Percentiles rank a stretch among this genome's conserved stretches.
Conservation (phyloP, 2,113 vertebrate genomes). For the Mirza zaza region DNA sequence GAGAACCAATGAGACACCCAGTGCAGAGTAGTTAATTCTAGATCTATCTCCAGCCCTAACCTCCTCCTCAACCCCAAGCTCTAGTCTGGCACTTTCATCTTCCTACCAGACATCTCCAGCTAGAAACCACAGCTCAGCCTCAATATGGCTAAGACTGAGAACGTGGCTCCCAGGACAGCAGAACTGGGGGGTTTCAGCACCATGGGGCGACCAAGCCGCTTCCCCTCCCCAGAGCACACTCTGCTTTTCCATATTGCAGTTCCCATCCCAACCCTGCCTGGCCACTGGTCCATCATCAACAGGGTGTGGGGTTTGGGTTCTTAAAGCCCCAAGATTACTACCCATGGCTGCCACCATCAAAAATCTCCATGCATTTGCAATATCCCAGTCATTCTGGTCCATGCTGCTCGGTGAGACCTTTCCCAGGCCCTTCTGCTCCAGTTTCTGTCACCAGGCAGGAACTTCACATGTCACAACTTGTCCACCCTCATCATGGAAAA, state of each 20-base stretch:
- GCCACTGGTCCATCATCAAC: not conserved
- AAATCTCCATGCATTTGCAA: not conserved
- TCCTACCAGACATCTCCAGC: not conserved
- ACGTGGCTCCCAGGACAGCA: not conserved
- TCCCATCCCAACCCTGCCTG: not conserved
- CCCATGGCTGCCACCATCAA: not conserved
- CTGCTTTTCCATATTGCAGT: not conserved
- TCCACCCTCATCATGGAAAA: constrained; percentile 55
- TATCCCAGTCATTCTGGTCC: not conserved
- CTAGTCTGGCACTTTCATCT: not conserved
- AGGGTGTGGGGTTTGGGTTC: not conserved
- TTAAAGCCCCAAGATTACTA: not conserved
- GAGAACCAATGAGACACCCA: not conserved
- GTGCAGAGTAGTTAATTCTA: not conserved
- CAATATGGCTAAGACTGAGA: not conserved
- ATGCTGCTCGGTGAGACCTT: not conserved
- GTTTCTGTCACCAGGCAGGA: constrained; percentile 33
- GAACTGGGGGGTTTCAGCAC: not conserved
- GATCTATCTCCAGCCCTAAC: not conserved
- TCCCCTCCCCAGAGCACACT: not conserved
- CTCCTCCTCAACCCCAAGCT: not conserved
- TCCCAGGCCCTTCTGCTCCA: not conserved
- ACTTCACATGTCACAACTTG: constrained; percentile 55
- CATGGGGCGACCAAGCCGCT: fast-evolving
- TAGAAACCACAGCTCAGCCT: not conserved